Percentiles rank a stretch among this genome's conserved stretches.
Evolutionary conservation across 2,888 invertebrate species (phyloP).

Genomic region (Dynastes hyllus): DNA sequence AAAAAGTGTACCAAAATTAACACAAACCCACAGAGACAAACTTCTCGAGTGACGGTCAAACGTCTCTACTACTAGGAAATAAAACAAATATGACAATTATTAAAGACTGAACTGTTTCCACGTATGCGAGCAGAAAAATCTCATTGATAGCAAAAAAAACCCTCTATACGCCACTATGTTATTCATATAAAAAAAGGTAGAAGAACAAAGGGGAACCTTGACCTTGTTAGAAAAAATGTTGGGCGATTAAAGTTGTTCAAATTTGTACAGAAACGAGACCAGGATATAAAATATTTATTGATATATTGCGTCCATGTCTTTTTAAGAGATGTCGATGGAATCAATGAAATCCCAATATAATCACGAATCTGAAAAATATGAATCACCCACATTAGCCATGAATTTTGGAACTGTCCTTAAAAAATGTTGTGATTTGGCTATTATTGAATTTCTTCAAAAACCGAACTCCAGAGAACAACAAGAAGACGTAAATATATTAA

Average conservation of each 20-base stretch:
- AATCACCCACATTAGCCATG: conserved; percentile 60
- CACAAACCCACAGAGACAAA: conserved; percentile 50
- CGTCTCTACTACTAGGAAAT: conserved; percentile 48
- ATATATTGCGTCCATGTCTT: conserved; percentile 54
- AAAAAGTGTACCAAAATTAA: conserved; percentile 24
- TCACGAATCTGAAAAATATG: conserved; percentile 55
- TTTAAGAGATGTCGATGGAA: conserved; percentile 55
- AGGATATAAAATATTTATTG: conserved; percentile 55
- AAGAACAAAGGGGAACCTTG: conserved; percentile 57
- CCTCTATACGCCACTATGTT: conserved; percentile 56
- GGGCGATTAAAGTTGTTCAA: conserved; percentile 54
- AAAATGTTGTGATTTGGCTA: too few species aligned
- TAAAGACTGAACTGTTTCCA: conserved; percentile 54
- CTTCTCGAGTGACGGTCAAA: conserved; percentile 53
- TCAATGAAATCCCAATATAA: conserved; percentile 57
- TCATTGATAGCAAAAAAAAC: conserved; percentile 52
- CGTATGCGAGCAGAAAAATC: conserved; percentile 55
- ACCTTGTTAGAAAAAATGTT: conserved; percentile 55
- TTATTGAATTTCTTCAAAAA: too few species aligned
- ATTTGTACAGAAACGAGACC: too few species aligned
- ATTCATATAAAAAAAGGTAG: conserved; percentile 56
- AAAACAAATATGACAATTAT: conserved; percentile 52
- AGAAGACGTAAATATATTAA: too few species aligned
- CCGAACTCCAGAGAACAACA: too few species aligned
- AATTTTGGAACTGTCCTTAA: conserved; percentile 58